Conservation (phyloP, 2,113 vertebrate species). For the Phrynosoma platyrhinos region DNA sequence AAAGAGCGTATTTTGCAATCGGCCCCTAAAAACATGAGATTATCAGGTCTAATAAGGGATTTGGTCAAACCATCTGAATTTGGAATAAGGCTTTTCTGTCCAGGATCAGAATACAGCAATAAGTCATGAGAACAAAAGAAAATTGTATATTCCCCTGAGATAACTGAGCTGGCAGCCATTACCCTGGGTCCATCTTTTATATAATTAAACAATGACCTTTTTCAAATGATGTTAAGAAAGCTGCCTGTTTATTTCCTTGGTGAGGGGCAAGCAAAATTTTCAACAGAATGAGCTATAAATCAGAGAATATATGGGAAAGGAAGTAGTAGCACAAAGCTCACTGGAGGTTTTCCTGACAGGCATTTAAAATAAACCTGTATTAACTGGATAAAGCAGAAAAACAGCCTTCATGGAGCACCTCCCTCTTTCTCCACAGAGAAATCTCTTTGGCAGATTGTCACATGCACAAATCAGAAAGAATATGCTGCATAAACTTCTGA, state of each 20-base stretch:
- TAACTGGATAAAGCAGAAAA: constrained; percentile 8
- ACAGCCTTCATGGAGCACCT: background rate
- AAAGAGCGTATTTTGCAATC: constrained; percentile 26
- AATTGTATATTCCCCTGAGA: background rate
- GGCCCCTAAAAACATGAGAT: background rate
- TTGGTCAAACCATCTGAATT: background rate
- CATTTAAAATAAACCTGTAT: constrained; percentile 16
- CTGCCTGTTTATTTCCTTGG: constrained; percentile 26
- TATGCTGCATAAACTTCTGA: constrained; percentile 21
- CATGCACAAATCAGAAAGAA: constrained; percentile 34
- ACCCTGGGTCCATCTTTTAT: constrained; percentile 32
- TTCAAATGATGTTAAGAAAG: constrained; percentile 24
- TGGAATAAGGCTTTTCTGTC: constrained; percentile 12
- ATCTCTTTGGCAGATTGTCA: background rate
- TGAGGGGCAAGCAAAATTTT: constrained; percentile 31
- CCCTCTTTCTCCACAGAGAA: constrained; percentile 12
- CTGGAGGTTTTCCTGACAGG: constrained; percentile 15
- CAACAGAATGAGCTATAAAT: constrained; percentile 24
- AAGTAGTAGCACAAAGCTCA: background rate
- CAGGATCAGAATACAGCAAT: background rate
- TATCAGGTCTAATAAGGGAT: background rate
- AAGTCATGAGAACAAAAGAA: constrained; percentile 22
- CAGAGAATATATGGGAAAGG: constrained; percentile 19
- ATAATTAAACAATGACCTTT: constrained; percentile 55
- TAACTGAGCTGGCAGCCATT: background rate